These are phyloP conservation scores for Globodera rostochiensis DNA, from an alignment of 1,140 invertebrate species.

Conservation along the genomic window DNA sequence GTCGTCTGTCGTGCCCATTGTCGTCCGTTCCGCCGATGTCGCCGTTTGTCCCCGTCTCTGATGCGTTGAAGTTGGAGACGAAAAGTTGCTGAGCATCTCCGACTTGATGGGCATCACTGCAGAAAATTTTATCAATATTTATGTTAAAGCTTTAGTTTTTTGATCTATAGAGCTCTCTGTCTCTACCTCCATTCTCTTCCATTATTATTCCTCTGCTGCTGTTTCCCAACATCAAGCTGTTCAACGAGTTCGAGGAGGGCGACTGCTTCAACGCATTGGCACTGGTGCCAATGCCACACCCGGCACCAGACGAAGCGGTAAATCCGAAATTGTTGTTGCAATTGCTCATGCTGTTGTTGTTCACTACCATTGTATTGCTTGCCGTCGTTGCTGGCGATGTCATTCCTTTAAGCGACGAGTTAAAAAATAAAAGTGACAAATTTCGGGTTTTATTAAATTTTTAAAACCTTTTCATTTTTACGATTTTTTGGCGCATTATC, in stretches of 20 bases:
- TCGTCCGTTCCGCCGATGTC: neutral
- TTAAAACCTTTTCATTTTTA: no score
- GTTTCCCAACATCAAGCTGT: neutral
- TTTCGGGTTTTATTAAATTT: no score
- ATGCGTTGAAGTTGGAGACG: constrained; percentile 1
- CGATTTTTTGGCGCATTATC: no score
- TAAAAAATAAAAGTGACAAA: neutral
- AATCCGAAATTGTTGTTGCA: neutral
- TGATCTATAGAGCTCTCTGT: no score
- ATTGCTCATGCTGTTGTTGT: neutral
- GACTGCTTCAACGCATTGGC: neutral
- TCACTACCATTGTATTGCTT: neutral
- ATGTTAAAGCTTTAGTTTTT: no score
- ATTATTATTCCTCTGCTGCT: neutral
- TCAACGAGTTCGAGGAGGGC: constrained; percentile 7
- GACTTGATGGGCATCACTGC: neutral
- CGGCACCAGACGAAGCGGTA: neutral
- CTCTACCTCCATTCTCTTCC: neutral
- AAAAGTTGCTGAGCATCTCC: neutral
- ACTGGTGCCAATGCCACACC: neutral
- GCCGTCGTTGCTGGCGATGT: neutral
- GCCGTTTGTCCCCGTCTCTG: neutral
- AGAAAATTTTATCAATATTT: neutral
- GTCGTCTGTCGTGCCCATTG: neutral
- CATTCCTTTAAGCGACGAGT: neutral